These are phyloP conservation scores for Hetaerina titia DNA, from an alignment of 2,888 invertebrate species.

Conservation along the genomic window DNA sequence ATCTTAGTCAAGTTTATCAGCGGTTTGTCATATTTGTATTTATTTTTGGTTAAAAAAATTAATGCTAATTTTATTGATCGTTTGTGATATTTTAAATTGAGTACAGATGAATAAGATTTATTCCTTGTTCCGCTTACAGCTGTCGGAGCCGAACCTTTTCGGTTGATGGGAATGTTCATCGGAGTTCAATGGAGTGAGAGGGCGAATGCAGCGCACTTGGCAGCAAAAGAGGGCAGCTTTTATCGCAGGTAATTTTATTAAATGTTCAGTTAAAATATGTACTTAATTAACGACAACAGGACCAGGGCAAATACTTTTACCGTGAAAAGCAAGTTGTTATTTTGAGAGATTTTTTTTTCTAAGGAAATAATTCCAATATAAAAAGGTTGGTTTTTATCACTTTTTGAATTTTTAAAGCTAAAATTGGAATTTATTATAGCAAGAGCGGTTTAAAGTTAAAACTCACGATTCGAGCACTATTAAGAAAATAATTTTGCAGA, in stretches of 20 bases:
- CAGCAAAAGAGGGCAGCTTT: constrained; percentile 52
- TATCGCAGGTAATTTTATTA: constrained; percentile 38
- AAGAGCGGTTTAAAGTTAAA: too few species aligned
- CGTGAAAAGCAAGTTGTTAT: not conserved
- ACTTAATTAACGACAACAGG: not conserved
- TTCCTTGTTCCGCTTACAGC: not conserved
- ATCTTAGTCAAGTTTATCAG: too few species aligned
- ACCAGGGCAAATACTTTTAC: too few species aligned
- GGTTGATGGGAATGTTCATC: constrained; percentile 46
- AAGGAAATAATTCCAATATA: not conserved
- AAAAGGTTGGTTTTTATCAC: not conserved
- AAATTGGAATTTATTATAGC: not conserved
- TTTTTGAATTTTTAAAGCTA: not conserved
- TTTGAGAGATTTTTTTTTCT: not conserved
- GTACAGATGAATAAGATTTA: not conserved
- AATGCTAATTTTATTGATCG: not conserved
- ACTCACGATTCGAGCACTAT: too few species aligned
- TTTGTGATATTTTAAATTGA: not conserved
- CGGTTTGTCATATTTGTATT: not conserved
- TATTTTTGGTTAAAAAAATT: not conserved
- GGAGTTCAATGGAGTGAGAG: constrained; percentile 44
- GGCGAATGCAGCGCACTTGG: constrained; percentile 62
- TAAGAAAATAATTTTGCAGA: too few species aligned
- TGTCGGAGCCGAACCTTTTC: not conserved
- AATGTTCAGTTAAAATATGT: not conserved